Evolutionary conservation across 2,888 invertebrate species (phyloP).

Genomic region (Cantharis rustica): DNA sequence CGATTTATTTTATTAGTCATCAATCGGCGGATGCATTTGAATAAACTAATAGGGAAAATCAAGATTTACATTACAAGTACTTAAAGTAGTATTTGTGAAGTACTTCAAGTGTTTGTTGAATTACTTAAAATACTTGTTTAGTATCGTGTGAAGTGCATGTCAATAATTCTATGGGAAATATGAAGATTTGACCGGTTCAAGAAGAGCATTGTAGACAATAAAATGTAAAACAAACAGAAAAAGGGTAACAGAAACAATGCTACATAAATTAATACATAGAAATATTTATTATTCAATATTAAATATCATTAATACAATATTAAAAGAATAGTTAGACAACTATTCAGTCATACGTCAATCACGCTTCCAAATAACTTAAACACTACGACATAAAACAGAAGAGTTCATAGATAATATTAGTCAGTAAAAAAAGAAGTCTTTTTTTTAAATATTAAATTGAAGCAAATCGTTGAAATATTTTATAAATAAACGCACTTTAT

Average conservation of each 20-base stretch:
- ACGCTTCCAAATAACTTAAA: slow-evolving; percentile 36
- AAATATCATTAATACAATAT: slow-evolving; percentile 35
- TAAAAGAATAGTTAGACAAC: slow-evolving; percentile 32
- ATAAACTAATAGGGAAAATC: no score
- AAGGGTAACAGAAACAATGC: background rate
- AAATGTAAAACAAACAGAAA: no score
- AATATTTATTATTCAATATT: slow-evolving; percentile 39
- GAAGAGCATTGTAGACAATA: no score
- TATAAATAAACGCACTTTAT: background rate
- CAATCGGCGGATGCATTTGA: no score
- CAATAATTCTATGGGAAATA: no score
- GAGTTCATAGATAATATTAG: background rate
- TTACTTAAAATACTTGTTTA: no score
- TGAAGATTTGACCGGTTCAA: no score
- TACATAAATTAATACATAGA: slow-evolving; percentile 63
- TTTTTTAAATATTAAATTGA: background rate
- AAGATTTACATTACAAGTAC: no score
- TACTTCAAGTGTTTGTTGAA: no score
- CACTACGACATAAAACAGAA: slow-evolving; percentile 10
- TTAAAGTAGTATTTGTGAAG: no score
- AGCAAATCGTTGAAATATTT: background rate
- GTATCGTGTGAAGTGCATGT: no score
- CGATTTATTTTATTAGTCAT: no score
- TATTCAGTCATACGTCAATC: slow-evolving; percentile 38
- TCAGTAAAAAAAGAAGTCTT: background rate